Percentiles rank a stretch among this genome's conserved stretches.
Evolutionary conservation across 2,888 invertebrate species (phyloP).

Genomic region (Venusia cambrica): DNA sequence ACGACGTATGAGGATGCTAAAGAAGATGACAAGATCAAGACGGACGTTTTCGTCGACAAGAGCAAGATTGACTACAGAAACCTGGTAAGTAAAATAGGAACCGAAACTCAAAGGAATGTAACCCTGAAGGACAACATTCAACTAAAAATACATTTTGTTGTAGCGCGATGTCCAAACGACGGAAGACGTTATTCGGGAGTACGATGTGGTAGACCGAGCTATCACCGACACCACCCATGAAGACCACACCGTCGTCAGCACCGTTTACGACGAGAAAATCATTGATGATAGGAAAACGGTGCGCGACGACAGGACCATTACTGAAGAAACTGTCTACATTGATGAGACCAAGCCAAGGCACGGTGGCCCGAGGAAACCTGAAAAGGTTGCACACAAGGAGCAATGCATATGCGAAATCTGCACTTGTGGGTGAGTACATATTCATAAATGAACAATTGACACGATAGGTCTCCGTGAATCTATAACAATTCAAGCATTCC

Average conservation of each 20-base stretch:
- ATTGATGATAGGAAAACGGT: conserved; percentile 69
- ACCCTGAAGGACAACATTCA: background rate
- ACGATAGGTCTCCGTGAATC: too few relatives aligned
- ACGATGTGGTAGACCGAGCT: conserved; percentile 75
- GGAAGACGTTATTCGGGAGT: conserved; percentile 69
- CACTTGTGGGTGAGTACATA: conserved; percentile 90
- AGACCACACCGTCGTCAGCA: conserved; percentile 58
- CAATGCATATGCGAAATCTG: conserved; percentile 95
- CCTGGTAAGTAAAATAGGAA: conserved; percentile 57
- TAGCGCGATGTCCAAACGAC: conserved; percentile 76
- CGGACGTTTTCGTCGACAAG: conserved; percentile 76
- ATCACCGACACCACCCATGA: conserved; percentile 71
- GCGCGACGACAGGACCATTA: conserved; percentile 67
- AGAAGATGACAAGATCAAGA: conserved; percentile 72
- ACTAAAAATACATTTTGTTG: conserved; percentile 27
- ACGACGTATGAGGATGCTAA: conserved; percentile 77
- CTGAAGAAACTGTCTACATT: conserved; percentile 57
- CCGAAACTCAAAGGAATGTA: background rate
- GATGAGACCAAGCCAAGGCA: conserved; percentile 64
- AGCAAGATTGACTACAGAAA: conserved; percentile 77
- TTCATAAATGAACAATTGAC: too few relatives aligned
- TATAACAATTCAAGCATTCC: too few relatives aligned
- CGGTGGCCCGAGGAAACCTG: conserved; percentile 69
- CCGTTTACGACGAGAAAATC: conserved; percentile 70
- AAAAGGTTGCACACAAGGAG: conserved; percentile 81